Conservation (phyloP, 1,140 invertebrate species). For the Drusus annulatus region DNA sequence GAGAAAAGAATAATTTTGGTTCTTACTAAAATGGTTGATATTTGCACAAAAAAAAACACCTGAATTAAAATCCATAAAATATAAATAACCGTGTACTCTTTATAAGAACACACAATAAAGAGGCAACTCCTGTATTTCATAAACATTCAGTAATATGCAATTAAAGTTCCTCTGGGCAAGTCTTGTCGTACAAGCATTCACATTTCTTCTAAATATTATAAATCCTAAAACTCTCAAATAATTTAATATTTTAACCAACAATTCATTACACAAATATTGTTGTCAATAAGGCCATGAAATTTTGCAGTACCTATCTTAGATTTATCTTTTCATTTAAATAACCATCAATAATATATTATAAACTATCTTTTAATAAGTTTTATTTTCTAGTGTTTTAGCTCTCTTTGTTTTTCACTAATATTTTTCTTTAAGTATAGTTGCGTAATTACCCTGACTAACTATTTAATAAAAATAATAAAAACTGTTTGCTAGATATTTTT, state of each 20-base stretch:
- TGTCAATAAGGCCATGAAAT: slow-evolving; percentile 60
- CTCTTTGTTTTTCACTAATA: slow-evolving; percentile 32
- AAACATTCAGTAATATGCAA: background rate
- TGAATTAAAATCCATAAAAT: background rate
- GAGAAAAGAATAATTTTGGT: no score
- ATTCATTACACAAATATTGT: slow-evolving; percentile 56
- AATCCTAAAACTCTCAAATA: slow-evolving; percentile 45
- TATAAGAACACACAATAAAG: slow-evolving; percentile 29
- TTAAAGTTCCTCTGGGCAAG: slow-evolving; percentile 32
- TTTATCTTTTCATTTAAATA: slow-evolving; percentile 45
- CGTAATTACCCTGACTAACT: slow-evolving; percentile 58
- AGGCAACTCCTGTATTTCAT: slow-evolving; percentile 12
- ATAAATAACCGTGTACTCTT: slow-evolving; percentile 5
- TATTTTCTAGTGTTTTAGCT: slow-evolving; percentile 38
- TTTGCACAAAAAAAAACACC: slow-evolving; percentile 13
- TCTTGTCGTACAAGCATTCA: slow-evolving; percentile 55
- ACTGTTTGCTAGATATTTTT: slow-evolving; percentile 31
- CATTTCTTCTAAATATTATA: slow-evolving; percentile 35
- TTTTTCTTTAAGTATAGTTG: slow-evolving; percentile 46
- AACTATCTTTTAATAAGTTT: slow-evolving; percentile 30
- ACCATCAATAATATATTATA: slow-evolving; percentile 44
- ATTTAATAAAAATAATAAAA: slow-evolving; percentile 52
- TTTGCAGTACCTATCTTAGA: slow-evolving; percentile 58
- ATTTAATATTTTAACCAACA: slow-evolving; percentile 49
- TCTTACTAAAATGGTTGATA: background rate